phyloP scores from a whole-genome alignment of 2,888 invertebrate species.

The Papilio gigon region DNA sequence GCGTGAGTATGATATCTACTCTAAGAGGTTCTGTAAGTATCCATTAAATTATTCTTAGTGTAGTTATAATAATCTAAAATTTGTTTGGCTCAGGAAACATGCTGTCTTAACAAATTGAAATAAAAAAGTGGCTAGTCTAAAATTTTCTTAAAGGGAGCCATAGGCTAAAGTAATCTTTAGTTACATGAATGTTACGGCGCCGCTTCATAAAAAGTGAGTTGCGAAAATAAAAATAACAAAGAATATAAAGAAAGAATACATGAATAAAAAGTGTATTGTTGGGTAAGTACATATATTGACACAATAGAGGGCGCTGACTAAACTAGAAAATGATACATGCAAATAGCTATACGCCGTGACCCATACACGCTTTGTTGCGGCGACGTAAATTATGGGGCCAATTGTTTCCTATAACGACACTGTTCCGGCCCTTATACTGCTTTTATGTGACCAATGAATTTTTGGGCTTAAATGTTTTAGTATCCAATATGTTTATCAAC shows the following conservation, averaged over 20 bases:
- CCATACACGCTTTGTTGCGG: constrained; percentile 60
- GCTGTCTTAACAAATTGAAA: too few species aligned
- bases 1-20: too few species aligned
- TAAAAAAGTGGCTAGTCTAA: too few species aligned
- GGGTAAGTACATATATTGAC: constrained; percentile 31
- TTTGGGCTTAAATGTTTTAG: constrained; percentile 32
- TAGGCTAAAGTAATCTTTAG: too few species aligned
- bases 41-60: too few species aligned
- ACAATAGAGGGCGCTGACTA: constrained; percentile 53
- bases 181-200: not conserved
- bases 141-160: too few species aligned
- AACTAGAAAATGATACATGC: constrained; percentile 68
- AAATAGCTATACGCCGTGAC: constrained; percentile 57
- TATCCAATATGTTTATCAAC: constrained; percentile 22
- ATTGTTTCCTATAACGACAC: constrained; percentile 70
- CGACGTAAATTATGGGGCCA: constrained; percentile 69
- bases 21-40: too few species aligned
- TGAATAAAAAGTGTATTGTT: constrained; percentile 17
- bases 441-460: constrained; percentile 37
- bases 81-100: too few species aligned
- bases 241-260: constrained; percentile 15
- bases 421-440: constrained; percentile 55
- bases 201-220: constrained; percentile 2
- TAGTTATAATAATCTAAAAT: too few species aligned
- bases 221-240: constrained; percentile 23